Conservation (phyloP, 2,888 invertebrate species). For the Sturmia bella region DNA sequence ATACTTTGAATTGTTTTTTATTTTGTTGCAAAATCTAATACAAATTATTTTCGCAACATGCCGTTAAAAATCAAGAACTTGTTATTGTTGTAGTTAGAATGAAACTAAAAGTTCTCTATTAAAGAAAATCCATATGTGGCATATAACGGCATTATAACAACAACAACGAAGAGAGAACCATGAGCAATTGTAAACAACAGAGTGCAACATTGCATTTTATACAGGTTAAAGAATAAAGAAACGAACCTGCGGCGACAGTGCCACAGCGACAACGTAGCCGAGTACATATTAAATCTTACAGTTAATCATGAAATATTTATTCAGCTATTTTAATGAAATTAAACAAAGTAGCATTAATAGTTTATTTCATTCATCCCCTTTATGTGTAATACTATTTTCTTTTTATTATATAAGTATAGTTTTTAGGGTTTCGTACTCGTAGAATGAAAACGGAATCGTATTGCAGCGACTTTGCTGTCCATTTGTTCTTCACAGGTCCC, state of each 20-base stretch:
- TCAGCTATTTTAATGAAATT: neutral
- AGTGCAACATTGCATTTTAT: neutral
- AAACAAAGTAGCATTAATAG: neutral
- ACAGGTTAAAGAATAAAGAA: neutral
- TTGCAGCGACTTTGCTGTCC: too few species aligned
- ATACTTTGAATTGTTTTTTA: constrained; percentile 16
- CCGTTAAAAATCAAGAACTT: constrained; percentile 32
- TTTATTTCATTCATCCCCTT: too few species aligned
- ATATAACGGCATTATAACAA: neutral
- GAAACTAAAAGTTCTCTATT: constrained; percentile 45
- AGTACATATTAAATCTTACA: neutral
- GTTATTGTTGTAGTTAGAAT: constrained; percentile 30
- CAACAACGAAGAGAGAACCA: neutral
- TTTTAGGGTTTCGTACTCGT: too few species aligned
- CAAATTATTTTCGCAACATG: neutral
- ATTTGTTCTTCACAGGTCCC: too few species aligned
- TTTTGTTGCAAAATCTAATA: neutral
- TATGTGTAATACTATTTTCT: too few species aligned
- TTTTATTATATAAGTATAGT: too few species aligned
- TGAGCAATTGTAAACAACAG: neutral
- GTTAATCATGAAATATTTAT: neutral
- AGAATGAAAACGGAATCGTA: too few species aligned
- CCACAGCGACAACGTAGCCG: too few species aligned
- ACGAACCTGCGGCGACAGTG: neutral
- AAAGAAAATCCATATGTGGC: constrained; percentile 11